A percentile compares a stretch with the other conserved stretches of the same genome.
These are phyloP conservation scores for Ophraella communa DNA, from an alignment of 2,888 invertebrate species.

Conservation along the genomic window DNA sequence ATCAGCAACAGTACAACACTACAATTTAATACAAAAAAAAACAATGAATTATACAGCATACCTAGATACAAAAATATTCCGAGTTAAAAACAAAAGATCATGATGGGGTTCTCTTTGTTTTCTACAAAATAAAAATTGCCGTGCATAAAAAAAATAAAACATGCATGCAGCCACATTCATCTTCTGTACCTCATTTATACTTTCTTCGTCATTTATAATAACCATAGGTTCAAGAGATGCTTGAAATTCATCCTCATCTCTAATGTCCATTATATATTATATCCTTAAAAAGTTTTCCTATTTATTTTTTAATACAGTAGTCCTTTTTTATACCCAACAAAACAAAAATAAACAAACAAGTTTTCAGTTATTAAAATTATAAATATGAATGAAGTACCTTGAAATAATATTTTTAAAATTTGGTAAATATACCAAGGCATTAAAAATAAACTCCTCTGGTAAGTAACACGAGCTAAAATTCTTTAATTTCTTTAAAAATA, in stretches of 20 bases:
- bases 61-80: no score
- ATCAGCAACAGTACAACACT: no score
- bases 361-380: slow-evolving; percentile 38
- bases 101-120: slow-evolving; percentile 12
- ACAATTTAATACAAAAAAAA: neutral
- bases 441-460: slow-evolving; percentile 51
- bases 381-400: slow-evolving; percentile 30
- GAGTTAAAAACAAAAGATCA: no score
- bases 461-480: slow-evolving; percentile 46
- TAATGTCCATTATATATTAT: slow-evolving; percentile 42
- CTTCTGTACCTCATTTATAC: slow-evolving; percentile 37
- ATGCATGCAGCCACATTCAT: neutral
- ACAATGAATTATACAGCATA: no score
- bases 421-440: slow-evolving; percentile 16
- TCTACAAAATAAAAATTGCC: neutral
- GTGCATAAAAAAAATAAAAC: slow-evolving; percentile 18
- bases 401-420: neutral
- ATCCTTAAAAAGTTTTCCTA: slow-evolving; percentile 11
- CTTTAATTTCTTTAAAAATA: slow-evolving; percentile 52
- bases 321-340: slow-evolving; percentile 18
- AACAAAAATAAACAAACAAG: slow-evolving; percentile 51
- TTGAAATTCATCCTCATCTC: slow-evolving; percentile 46
- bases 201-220: slow-evolving; percentile 51
- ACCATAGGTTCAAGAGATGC: slow-evolving; percentile 52
- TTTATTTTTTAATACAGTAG: slow-evolving; percentile 1